Evolutionary conservation across 1,140 invertebrate genomes (phyloP).

Genomic region (Spodoptera frugiperda): DNA sequence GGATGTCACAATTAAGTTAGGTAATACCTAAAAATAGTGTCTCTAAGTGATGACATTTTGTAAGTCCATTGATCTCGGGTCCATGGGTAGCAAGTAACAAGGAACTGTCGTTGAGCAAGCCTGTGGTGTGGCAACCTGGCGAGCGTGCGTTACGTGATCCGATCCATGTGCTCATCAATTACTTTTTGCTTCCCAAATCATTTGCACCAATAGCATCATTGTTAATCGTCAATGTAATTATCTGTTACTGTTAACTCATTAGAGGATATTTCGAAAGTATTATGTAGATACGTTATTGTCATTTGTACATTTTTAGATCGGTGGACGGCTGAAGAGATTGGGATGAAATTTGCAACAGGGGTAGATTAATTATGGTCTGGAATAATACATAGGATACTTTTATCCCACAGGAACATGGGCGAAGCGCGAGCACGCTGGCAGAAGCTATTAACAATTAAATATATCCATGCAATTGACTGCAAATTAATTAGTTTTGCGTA

Average conservation of each 20-base stretch:
- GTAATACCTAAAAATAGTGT: background rate
- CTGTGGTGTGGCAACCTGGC: conserved; percentile 53
- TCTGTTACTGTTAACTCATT: conserved; percentile 9
- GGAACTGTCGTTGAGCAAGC: conserved; percentile 54
- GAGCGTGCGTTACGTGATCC: conserved; percentile 64
- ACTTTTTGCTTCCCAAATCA: conserved; percentile 47
- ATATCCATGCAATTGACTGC: too few species aligned
- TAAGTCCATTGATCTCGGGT: conserved; percentile 8
- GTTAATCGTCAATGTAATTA: conserved; percentile 6
- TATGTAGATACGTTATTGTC: too few species aligned
- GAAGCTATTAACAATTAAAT: too few species aligned
- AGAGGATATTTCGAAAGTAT: background rate
- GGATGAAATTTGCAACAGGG: too few species aligned
- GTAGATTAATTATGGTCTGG: too few species aligned
- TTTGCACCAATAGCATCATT: conserved; percentile 21
- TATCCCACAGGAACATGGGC: too few species aligned
- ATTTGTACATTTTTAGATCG: too few species aligned
- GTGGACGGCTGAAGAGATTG: too few species aligned
- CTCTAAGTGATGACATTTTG: conserved; percentile 10
- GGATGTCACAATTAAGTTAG: background rate
- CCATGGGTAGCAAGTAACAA: conserved; percentile 34
- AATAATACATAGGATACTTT: too few species aligned
- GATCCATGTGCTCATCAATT: conserved; percentile 64
- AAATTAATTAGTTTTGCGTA: too few species aligned
- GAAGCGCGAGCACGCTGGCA: too few species aligned